Percentiles rank a stretch among this genome's conserved stretches.
Evolutionary conservation across 2,888 invertebrate species (phyloP).

Genomic region (Dasypolia templi): DNA sequence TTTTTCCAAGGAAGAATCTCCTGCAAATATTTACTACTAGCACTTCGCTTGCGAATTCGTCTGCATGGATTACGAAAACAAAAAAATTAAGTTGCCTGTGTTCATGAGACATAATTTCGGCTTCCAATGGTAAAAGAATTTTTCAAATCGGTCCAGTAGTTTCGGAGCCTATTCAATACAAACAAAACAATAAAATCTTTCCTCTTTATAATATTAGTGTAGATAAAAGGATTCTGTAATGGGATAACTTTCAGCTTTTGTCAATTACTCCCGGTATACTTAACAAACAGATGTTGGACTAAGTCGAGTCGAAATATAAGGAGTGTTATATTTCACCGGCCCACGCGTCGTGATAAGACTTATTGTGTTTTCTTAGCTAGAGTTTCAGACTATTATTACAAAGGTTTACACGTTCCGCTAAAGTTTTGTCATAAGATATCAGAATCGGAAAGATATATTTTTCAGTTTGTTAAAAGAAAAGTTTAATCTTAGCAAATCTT

Average conservation of each 20-base stretch:
- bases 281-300: slow-evolving; percentile 75
- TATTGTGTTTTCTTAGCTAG: slow-evolving; percentile 69
- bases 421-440: slow-evolving; percentile 50
- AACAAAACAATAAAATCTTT: no score
- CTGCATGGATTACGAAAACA: no score
- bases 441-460: neutral
- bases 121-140: no score
- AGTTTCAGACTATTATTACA: slow-evolving; percentile 64
- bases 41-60: no score
- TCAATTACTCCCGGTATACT: slow-evolving; percentile 77
- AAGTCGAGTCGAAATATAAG: slow-evolving; percentile 72
- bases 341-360: slow-evolving; percentile 64
- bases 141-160: no score
- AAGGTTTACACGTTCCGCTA: slow-evolving; percentile 52
- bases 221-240: no score
- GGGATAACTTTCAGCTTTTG: slow-evolving; percentile 81
- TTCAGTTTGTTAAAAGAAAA: neutral
- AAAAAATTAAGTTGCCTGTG: no score
- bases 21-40: no score
- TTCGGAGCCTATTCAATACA: no score
- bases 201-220: no score
- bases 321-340: slow-evolving; percentile 67
- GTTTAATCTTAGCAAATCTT: neutral
- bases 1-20: neutral
- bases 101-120: no score